Percentiles rank a stretch among this genome's conserved stretches.
phyloP scores from a whole-genome alignment of 2,113 vertebrate species.

The Misgurnus anguillicaudatus region DNA sequence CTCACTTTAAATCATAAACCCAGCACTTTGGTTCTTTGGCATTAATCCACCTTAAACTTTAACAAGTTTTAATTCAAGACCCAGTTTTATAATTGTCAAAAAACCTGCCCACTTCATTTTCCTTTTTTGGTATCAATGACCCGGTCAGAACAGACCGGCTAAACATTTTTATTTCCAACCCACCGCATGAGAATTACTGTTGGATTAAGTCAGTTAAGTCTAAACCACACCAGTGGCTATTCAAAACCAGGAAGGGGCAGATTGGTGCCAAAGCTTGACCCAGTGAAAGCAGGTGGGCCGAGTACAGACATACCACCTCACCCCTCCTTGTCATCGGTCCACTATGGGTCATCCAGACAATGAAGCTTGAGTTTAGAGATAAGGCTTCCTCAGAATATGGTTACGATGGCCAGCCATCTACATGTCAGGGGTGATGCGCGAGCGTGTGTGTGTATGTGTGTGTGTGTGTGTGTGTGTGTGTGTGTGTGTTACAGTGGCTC shows the following conservation, averaged over 20 bases:
- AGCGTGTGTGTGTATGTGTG: conserved; percentile 44
- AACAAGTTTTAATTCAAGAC: too few species aligned
- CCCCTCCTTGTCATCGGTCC: conserved; percentile 58
- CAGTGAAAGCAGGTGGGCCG: conserved; percentile 21
- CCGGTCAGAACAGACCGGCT: too few species aligned
- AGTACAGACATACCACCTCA: not conserved
- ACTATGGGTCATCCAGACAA: conserved; percentile 71
- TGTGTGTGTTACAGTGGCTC: conserved; percentile 62
- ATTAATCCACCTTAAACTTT: not conserved
- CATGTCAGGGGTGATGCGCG: conserved; percentile 53
- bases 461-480: conserved; percentile 48
- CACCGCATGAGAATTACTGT: too few species aligned
- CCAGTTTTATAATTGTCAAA: too few species aligned
- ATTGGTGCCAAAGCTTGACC: not conserved
- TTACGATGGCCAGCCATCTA: conserved; percentile 65
- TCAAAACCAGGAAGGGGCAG: not conserved
- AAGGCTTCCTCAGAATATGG: conserved; percentile 69
- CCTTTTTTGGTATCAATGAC: too few species aligned
- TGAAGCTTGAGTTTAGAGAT: conserved; percentile 73
- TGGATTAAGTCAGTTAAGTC: too few species aligned
- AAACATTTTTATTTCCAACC: too few species aligned
- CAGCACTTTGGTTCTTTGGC: not conserved
- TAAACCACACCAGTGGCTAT: not conserved
- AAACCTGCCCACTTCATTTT: too few species aligned
- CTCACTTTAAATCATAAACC: not conserved